phyloP scores from a whole-genome alignment of 2,113 vertebrate genomes.

The Thalassarche chlororhynchos region DNA sequence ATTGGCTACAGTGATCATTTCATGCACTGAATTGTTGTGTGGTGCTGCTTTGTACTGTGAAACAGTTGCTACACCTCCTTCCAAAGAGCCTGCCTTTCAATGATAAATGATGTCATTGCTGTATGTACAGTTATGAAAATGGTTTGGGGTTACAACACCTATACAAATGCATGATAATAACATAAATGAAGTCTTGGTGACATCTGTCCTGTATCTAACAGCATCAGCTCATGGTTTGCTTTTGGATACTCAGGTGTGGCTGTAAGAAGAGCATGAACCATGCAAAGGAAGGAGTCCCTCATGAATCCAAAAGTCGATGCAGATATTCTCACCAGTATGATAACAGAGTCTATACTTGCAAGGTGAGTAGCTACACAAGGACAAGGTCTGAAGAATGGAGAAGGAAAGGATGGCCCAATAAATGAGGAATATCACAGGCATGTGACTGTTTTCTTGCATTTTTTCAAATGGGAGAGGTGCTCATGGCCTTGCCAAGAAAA shows the following conservation, averaged over 20 bases:
- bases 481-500: background rate
- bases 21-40: background rate
- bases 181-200: background rate
- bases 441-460: background rate
- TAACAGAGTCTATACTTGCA: constrained; percentile 97
- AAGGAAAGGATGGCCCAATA: background rate
- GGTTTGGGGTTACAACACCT: background rate
- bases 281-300: constrained; percentile 87
- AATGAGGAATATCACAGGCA: background rate
- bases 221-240: background rate
- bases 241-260: constrained; percentile 80
- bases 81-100: background rate
- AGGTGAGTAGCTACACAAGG: constrained; percentile 74
- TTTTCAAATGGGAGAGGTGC: background rate
- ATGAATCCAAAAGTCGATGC: constrained; percentile 93
- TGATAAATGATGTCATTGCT: background rate
- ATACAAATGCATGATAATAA: background rate
- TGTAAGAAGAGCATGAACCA: constrained; percentile 99
- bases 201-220: background rate
- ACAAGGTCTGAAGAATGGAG: background rate
- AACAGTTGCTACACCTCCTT: background rate
- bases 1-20: background rate
- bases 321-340: constrained; percentile 94
- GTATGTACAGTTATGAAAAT: background rate
- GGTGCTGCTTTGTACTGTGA: background rate